Conservation (phyloP, 2,888 invertebrate genomes). For the Drosophila buzzatii region DNA sequence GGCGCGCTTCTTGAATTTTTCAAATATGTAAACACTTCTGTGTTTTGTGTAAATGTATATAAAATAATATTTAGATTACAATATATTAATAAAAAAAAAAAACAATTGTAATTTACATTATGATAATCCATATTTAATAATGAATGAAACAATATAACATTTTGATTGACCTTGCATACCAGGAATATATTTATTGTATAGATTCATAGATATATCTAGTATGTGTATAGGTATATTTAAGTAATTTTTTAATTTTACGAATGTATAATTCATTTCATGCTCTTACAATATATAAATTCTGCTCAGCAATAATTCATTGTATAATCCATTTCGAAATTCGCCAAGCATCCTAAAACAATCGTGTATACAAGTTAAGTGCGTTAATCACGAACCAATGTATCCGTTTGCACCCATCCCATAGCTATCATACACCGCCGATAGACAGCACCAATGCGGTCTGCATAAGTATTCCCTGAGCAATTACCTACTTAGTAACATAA, state of each 20-base stretch:
- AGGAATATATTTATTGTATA: slow-evolving; percentile 30
- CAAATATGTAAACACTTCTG: slow-evolving; percentile 5
- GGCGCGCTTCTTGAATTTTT: slow-evolving; percentile 6
- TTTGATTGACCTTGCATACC: slow-evolving; percentile 24
- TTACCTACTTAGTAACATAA: slow-evolving; percentile 40
- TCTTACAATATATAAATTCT: slow-evolving; percentile 27
- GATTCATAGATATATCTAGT: slow-evolving; percentile 23
- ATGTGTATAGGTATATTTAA: slow-evolving; percentile 28
- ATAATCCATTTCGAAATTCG: slow-evolving; percentile 35
- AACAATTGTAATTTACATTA: background rate
- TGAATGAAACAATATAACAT: background rate
- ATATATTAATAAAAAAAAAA: background rate
- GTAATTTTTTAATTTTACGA: slow-evolving; percentile 17
- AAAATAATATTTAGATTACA: background rate
- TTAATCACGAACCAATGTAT: slow-evolving; percentile 45
- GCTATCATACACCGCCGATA: slow-evolving; percentile 15
- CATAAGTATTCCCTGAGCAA: slow-evolving; percentile 56
- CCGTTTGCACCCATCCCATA: slow-evolving; percentile 9
- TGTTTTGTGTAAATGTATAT: background rate
- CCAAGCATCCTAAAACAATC: slow-evolving; percentile 33
- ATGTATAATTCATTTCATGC: slow-evolving; percentile 39
- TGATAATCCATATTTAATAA: no score
- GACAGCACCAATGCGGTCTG: slow-evolving; percentile 17
- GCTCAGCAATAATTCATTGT: slow-evolving; percentile 49
- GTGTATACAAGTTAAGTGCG: slow-evolving; percentile 32